Evolutionary conservation across 2,113 vertebrate genomes (phyloP), one percentile per base, ranked within the genome.

Genomic region (Apus apus): DNA sequence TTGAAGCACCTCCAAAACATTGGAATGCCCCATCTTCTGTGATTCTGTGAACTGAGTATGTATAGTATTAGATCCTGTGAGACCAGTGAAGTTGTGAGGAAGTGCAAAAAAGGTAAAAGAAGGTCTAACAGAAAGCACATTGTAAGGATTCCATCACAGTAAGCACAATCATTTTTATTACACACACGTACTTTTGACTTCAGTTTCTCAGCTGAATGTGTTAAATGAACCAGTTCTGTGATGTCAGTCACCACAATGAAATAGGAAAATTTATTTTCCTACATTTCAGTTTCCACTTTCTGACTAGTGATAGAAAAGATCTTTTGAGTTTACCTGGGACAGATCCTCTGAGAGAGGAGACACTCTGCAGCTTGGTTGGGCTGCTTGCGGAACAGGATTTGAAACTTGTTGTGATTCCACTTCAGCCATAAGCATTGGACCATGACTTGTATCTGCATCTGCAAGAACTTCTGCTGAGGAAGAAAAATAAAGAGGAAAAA

Each of bases 401-500:
- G 92, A 85, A 86, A 74, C 15, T 18, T 83, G 64, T 23, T 92
- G 95, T 0, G 82, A 77, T 17, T 97, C 97, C 87, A 98, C 83
- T 58, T 98, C 97, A 16, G 74, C 70, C 91, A 98, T 78, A 95
- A 96, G 96, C 98, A 98, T 96, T 30, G 97, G 98, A 57, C 98
- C 97, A 32, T 10, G 70, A 87, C 95, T 98, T 27, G 38, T 54
- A 94, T 85, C 95, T 58, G 68, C 91, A 76, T 89, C 95, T 97
- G 86, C 95, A 89, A 30, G 71, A 90, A 84, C 32, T 87, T 75
- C 92, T 96, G 93, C 97, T 97, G 76, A 53, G 85, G 86, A 34
- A 85, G 51, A 74, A 90, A 68, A 89, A 73, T 18, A n/a, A 21
- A n/a, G 27, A 68, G 8, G 21, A 64, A 65, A 51, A 73, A 72